Percentiles rank a stretch among this genome's conserved stretches.
Evolutionary conservation across 2,797 vertebrate genomes (phyloP).

Genomic region (Choloepus didactylus): DNA sequence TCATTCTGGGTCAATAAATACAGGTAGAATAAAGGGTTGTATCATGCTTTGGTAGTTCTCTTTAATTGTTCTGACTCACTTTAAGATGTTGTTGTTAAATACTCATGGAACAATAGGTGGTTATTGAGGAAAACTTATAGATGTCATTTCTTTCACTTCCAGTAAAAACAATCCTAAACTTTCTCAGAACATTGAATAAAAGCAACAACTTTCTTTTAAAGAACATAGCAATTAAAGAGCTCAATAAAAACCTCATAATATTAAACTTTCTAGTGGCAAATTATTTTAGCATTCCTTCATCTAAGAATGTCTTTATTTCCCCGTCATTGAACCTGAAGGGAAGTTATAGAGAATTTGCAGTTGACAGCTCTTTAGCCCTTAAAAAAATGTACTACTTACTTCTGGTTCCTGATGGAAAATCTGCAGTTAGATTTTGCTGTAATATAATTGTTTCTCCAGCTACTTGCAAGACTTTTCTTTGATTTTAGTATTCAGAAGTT

Average conservation of each 20-base stretch:
- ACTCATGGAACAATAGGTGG: too few relatives aligned
- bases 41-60: accelerated
- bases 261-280: too few relatives aligned
- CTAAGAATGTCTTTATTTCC: not conserved
- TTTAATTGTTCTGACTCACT: accelerated
- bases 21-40: accelerated
- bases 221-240: not conserved
- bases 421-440: not conserved
- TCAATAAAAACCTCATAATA: not conserved
- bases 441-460: not conserved
- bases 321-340: not conserved
- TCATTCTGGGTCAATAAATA: not conserved
- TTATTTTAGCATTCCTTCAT: not conserved
- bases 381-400: not conserved
- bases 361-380: not conserved
- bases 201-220: not conserved
- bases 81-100: not conserved
- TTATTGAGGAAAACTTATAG: not conserved
- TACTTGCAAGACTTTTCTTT: not conserved
- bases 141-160: not conserved
- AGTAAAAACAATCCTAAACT: not conserved
- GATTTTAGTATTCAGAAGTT: not conserved
- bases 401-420: not conserved
- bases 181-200: not conserved
- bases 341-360: not conserved